These are phyloP conservation scores for Agapostemon virescens DNA, from an alignment of 2,888 invertebrate genomes.

Conservation along the genomic window DNA sequence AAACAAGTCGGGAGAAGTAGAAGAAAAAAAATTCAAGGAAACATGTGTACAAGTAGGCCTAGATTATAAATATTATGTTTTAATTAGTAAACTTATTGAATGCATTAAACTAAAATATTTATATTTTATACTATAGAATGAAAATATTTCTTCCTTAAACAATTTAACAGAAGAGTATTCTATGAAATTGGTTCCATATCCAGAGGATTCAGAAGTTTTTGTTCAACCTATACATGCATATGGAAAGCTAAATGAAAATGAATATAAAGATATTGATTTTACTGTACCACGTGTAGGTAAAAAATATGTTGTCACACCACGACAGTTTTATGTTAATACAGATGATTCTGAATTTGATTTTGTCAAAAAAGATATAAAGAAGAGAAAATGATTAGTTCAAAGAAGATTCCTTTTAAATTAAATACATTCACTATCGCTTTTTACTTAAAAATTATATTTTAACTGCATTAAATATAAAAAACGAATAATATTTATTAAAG, in stretches of 20 bases:
- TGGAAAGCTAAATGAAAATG: slow-evolving; percentile 38
- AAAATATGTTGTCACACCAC: slow-evolving; percentile 49
- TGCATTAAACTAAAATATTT: slow-evolving; percentile 20
- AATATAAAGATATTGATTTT: slow-evolving; percentile 54
- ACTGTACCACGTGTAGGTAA: slow-evolving; percentile 54
- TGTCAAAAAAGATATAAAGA: slow-evolving; percentile 37
- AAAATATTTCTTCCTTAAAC: not conserved
- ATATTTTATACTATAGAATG: slow-evolving; percentile 19
- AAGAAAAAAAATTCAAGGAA: not conserved
- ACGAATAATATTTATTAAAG: not conserved
- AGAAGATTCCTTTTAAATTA: not conserved
- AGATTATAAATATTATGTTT: slow-evolving; percentile 5
- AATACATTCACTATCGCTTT: not conserved
- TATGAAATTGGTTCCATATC: slow-evolving; percentile 39
- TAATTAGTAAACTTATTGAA: not conserved
- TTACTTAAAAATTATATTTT: not conserved
- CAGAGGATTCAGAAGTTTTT: slow-evolving; percentile 60
- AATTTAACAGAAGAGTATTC: not conserved
- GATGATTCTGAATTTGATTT: slow-evolving; percentile 55
- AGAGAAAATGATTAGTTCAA: not conserved
- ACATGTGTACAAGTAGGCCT: slow-evolving; percentile 27
- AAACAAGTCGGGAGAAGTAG: not conserved
- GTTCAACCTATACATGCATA: slow-evolving; percentile 56
- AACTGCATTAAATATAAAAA: not conserved
- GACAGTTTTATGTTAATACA: slow-evolving; percentile 33